Evolutionary conservation across 2,113 vertebrate species (phyloP).

Genomic region (Oreochromis niloticus): DNA sequence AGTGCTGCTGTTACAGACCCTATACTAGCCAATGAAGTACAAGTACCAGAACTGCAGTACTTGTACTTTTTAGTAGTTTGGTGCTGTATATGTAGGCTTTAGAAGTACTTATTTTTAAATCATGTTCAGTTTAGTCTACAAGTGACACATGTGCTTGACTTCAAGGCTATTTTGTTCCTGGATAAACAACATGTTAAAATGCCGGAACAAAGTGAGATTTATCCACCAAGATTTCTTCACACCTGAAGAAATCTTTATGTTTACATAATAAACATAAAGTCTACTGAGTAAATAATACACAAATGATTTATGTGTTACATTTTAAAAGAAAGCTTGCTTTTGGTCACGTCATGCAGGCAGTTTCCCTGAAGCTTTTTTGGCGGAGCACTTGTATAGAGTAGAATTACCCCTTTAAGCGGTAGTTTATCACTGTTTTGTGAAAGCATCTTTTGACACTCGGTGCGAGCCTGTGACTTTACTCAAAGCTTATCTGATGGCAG

Average conservation of each 20-base stretch:
- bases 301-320: neutral
- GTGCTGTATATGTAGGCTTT: neutral
- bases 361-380: neutral
- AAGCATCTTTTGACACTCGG: neutral
- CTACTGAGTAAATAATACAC: neutral
- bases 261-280: neutral
- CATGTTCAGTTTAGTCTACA: neutral
- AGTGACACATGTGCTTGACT: neutral
- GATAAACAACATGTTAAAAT: neutral
- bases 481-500: constrained; percentile 1
- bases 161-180: neutral
- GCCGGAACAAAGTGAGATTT: neutral
- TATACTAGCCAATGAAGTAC: constrained; percentile 5
- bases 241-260: neutral
- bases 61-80: neutral
- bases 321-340: neutral
- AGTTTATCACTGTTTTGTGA: neutral
- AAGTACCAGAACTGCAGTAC: neutral
- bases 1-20: neutral
- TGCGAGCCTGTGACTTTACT: neutral
- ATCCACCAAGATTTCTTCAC: neutral
- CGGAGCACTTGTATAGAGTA: neutral
- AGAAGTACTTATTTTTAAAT: neutral
- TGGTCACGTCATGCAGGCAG: neutral
- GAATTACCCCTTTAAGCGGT: neutral